Base-by-base conservation (phyloP, 37 sponge, comb jelly and placozoan genomes). In the Ephydatia muelleri region DNA sequence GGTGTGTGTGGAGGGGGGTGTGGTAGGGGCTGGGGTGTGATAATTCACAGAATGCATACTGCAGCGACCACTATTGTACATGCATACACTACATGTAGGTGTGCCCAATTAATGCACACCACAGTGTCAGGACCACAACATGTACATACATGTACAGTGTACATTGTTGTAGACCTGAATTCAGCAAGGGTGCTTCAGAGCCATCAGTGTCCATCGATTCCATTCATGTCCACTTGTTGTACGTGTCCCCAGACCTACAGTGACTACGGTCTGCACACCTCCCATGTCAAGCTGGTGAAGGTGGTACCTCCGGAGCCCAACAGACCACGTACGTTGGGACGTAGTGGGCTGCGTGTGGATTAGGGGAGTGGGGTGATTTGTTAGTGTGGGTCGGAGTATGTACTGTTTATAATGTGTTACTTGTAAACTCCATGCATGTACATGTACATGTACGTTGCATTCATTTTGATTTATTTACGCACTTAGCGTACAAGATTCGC, bases 241-340 rank as follows among this genome's bases (percentile, higher is more conserved):
- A 3, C 70, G 14, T 40, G 25, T 26, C 64, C 57, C 6, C 81
- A 95, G 86, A 68, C 48, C 65, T 98, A 93, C 80, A 86, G 91
- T 77, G 98, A 98, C 76, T 98, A 93, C 69, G 98, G 98, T 0
- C 75, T 92, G 14, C 99, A 98, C 91, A 88, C 91, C 0, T 33
- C 83, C 32, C 48, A 82, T 37, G 95, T 96, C 37, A 94, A 90
- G 67, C 77, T 97, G 67, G 79, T 73, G 32, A 80, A 75, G 30
- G 81, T 86, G 27, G 38, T 33, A 2, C 80, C 73, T 28, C 39
- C 38, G 6, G 38, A 74, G 26, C 87, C 87, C 6, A 65, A 74
- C 81, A 57, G 73, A 19, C 87, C 87, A 13, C n/a, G 87, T 86
- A 35, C 14, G 83, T 35, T 4, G 49, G 23, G 3, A 49, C 19